Conservation (phyloP, 2,797 vertebrate genomes). For the Xyrichtys novacula region DNA sequence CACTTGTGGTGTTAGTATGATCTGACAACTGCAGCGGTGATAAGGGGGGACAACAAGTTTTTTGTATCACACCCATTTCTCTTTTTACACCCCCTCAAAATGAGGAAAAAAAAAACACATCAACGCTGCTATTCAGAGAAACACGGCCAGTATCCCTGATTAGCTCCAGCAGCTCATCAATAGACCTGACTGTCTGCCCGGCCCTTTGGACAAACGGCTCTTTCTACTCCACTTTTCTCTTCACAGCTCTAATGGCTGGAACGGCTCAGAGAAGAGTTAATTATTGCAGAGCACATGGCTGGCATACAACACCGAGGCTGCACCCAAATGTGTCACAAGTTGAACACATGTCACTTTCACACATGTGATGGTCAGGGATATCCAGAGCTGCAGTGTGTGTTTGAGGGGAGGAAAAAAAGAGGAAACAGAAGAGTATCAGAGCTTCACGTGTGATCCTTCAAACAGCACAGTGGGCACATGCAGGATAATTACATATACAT, state of each 20-base stretch:
- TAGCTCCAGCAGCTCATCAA: constrained; percentile 76
- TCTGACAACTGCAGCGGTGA: background rate
- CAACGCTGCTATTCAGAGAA: constrained; percentile 59
- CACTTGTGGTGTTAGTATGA: no score
- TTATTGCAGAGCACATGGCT: constrained; percentile 75
- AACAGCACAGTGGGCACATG: constrained; percentile 14
- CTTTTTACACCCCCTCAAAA: constrained; percentile 4
- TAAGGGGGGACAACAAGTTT: constrained; percentile 16
- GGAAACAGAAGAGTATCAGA: background rate
- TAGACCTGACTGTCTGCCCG: constrained; percentile 73
- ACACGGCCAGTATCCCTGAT: constrained; percentile 63
- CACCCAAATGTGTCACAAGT: constrained; percentile 72
- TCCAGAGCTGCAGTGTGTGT: constrained; percentile 8
- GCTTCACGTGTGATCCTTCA: constrained; percentile 7
- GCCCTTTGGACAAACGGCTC: constrained; percentile 70
- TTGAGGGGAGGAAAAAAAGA: background rate
- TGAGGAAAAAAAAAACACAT: constrained; percentile 42
- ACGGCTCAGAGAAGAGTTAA: constrained; percentile 70
- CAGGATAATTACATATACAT: constrained; percentile 38
- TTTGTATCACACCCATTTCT: constrained; percentile 40
- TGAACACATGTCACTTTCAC: constrained; percentile 57
- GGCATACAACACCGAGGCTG: constrained; percentile 52
- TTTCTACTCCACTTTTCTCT: constrained; percentile 67
- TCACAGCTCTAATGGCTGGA: constrained; percentile 64
- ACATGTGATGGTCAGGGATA: constrained; percentile 60